A percentile compares a stretch with the other conserved stretches of the same genome.
phyloP scores from a whole-genome alignment of 2,113 vertebrate species.

The Syngnathus floridae region DNA sequence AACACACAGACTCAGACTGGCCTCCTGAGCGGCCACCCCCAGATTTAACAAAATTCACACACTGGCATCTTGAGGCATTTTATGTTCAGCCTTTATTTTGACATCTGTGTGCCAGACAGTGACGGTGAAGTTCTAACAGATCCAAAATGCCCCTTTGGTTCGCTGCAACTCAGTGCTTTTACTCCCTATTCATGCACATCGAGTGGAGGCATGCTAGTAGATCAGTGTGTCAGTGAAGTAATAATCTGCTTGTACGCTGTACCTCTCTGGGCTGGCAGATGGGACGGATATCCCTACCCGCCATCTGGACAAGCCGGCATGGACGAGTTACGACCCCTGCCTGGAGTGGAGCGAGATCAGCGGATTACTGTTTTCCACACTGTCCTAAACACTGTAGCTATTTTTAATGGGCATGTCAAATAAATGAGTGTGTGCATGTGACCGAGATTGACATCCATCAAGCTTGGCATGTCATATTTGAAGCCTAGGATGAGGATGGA shows the following conservation, averaged over 20 bases:
- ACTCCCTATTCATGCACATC: conserved; percentile 8
- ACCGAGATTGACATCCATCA: conserved; percentile 38
- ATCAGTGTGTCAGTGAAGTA: conserved; percentile 63
- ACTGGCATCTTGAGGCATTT: conserved; percentile 34
- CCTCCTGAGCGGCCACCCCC: conserved; percentile 46
- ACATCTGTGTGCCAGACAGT: conserved; percentile 6
- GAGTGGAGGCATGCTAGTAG: conserved; percentile 49
- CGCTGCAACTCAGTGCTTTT: conserved; percentile 1
- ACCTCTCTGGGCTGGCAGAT: conserved; percentile 64
- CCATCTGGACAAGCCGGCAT: conserved; percentile 63
- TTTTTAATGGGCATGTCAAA: conserved; percentile 52
- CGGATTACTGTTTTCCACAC: conserved; percentile 53
- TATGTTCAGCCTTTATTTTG: conserved; percentile 11
- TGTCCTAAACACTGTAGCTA: conserved; percentile 36
- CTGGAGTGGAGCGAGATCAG: conserved; percentile 50
- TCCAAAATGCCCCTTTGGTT: conserved; percentile 10
- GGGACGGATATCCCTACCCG: conserved; percentile 60
- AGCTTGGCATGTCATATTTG: conserved; percentile 25
- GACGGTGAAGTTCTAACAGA: neutral
- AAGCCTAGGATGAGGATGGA: conserved; percentile 7
- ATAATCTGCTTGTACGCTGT: conserved; percentile 59
- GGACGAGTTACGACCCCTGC: conserved; percentile 40
- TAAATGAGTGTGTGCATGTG: conserved; percentile 46
- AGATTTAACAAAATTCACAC: conserved; percentile 41
- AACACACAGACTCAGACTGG: conserved; percentile 57